phyloP scores from a whole-genome alignment of 2,797 vertebrate species.

The Staurois parvus region DNA sequence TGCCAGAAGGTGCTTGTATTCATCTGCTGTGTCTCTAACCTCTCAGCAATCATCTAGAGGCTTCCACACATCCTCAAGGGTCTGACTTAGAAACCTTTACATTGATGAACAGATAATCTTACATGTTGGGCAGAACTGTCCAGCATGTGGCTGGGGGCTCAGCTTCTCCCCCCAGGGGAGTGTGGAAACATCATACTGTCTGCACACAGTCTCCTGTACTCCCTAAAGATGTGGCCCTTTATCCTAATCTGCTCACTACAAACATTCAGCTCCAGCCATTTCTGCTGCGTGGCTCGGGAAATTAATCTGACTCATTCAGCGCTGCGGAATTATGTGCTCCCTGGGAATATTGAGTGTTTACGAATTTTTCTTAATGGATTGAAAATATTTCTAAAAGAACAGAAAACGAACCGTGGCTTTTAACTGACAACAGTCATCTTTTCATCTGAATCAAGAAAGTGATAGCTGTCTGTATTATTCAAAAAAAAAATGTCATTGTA shows the following conservation, averaged over 20 bases:
- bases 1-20: conserved; percentile 53
- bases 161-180: conserved; percentile 9
- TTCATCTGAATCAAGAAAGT: background rate
- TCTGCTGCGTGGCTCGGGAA: conserved; percentile 37
- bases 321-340: conserved; percentile 50
- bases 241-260: conserved; percentile 58
- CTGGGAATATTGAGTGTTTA: conserved; percentile 58
- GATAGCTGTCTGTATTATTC: background rate
- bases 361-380: conserved; percentile 44
- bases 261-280: conserved; percentile 58
- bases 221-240: conserved; percentile 52
- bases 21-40: conserved; percentile 53
- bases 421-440: conserved; percentile 38
- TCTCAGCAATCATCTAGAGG: conserved; percentile 51
- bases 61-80: conserved; percentile 49
- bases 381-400: conserved; percentile 40
- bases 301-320: conserved; percentile 60
- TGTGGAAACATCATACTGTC: conserved; percentile 58
- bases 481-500: background rate
- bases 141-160: conserved; percentile 60
- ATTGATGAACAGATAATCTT: conserved; percentile 63
- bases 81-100: conserved; percentile 60
- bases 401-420: conserved; percentile 42
- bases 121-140: conserved; percentile 62
- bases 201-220: conserved; percentile 40